phyloP scores from a whole-genome alignment of 2,888 invertebrate species.

The Oligia latruncula region DNA sequence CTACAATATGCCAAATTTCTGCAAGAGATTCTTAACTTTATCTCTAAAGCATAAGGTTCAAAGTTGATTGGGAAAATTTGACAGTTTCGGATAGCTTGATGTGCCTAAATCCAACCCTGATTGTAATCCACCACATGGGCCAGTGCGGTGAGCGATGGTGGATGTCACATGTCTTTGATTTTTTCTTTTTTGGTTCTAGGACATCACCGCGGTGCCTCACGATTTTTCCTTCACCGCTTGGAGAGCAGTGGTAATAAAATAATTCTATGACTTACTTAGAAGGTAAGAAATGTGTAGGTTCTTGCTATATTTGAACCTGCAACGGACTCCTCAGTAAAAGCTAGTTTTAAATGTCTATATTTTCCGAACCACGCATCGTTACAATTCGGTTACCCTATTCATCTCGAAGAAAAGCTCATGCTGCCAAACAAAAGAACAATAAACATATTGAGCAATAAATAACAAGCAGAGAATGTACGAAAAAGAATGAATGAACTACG shows the following conservation, averaged over 20 bases:
- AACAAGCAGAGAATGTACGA: slow-evolving; percentile 44
- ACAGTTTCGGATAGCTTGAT: too few species aligned
- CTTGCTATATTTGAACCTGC: neutral
- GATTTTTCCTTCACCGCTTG: neutral
- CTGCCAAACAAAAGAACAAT: slow-evolving; percentile 41
- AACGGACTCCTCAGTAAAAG: neutral
- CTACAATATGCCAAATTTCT: too few species aligned
- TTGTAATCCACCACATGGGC: too few species aligned
- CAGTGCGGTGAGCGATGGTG: neutral
- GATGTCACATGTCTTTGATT: too few species aligned
- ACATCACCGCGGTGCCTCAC: neutral
- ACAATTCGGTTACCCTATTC: neutral
- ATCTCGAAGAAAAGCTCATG: slow-evolving; percentile 20
- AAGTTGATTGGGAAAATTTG: too few species aligned
- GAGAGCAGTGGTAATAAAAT: neutral
- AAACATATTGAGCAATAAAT: slow-evolving; percentile 48
- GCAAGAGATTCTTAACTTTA: too few species aligned
- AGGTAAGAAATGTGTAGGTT: neutral
- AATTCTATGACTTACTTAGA: neutral
- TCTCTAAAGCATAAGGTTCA: too few species aligned
- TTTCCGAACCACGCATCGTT: neutral
- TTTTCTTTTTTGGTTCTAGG: too few species aligned
- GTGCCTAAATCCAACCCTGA: too few species aligned
- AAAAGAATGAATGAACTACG: slow-evolving; percentile 51
- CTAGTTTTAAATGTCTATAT: neutral